Base-by-base conservation (phyloP, 2,113 vertebrate species). In the Tragelaphus strepsiceros region DNA sequence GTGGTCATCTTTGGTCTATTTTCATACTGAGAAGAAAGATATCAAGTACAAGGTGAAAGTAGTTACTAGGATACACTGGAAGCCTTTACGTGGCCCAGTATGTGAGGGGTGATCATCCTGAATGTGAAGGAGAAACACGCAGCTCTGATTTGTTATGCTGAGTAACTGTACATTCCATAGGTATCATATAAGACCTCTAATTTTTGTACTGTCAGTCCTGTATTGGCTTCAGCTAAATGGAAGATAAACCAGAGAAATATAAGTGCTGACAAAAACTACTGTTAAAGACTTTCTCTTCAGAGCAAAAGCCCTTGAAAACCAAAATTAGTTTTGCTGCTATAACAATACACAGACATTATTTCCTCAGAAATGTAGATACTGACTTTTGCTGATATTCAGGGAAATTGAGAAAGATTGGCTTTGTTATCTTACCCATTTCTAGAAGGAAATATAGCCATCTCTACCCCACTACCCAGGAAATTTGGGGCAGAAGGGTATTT, bases 391-490 rank as follows among this genome's bases (percentile, higher is more conserved):
- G 28, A 80, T 95, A 56, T 14, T 95, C 21, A 80, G 3, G 15
- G 28, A 92, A 74, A 92, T 9, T 32, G 6, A 22, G 6, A 64
- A 80, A 81, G 1, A 5, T 58, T 90, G 32, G 1, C 13, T 83
- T 80, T 30, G 15, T 54, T 74, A 43, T 14, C 16, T 46, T 39
- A 16, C 30, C 74, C 11, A 11, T 67, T 86, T 56, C 39, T 84
- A 81, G 17, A 88, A 88, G 30, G 35, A 58, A 86, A 93, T 28
- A 71, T 12, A 19, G 0, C 58, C 87, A 1, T n/a, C 0, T 43
- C 1, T 2, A 24, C 15, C 6, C 7, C 3, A 51, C 0, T 39
- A 0, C 0, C 19, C 4, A 15, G 15, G 7, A 64, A 84, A 92
- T 19, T 59, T 81, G 5, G 7, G 28, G 11, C 19, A 87, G 30